Evolutionary conservation across 2,113 vertebrate species (phyloP), one percentile per base, ranked within the genome.

Genomic region (Bagarius yarrelli): DNA sequence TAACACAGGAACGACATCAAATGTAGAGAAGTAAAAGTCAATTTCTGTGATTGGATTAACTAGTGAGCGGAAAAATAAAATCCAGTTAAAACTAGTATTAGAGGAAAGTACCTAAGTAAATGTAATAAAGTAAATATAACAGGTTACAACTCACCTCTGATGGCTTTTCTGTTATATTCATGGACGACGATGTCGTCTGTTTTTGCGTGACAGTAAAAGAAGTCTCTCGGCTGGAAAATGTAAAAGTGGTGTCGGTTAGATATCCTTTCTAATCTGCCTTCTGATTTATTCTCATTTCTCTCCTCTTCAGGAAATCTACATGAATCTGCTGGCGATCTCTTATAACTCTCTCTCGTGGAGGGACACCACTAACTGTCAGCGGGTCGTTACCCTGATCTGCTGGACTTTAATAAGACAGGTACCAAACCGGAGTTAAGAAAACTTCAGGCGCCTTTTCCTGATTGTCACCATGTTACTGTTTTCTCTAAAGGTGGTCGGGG

Each of bases 391-490:
- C 1, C 91, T 96, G 83, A 93, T 99, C 83, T 99, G 97, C 92
- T 99, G 98, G 98, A 94, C 95, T 0, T 91, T 99, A 27, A 94
- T 99, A 74, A 95, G 94, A 86, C 97, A 97, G 95, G 97, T 91
- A 83, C 11, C 1, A 0, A 70, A 70, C 30, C 8, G 36, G 52
- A 5, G 0, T 3, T 36, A n/a, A 6, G 14, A 69, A 44, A 15
- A 23, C 36, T 30, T 25, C 12, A 0, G 23, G 3, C 12, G 3
- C 4, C 5, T n/a, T 47, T 47, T 66, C 63, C 32, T 66, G 3
- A 21, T 23, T 2, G 3, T 55, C 36, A 75, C 9, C 1, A 50
- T 40, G 16, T 76, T 66, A 21, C 1, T 5, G 34, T 36, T 30
- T 36, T 25, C 19, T 8, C 34, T 69, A 13, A 89, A 99, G 98